Percentiles rank a stretch among this genome's conserved stretches.
Conservation (phyloP, 2,113 vertebrate genomes). For the Erpornis zantholeuca region DNA sequence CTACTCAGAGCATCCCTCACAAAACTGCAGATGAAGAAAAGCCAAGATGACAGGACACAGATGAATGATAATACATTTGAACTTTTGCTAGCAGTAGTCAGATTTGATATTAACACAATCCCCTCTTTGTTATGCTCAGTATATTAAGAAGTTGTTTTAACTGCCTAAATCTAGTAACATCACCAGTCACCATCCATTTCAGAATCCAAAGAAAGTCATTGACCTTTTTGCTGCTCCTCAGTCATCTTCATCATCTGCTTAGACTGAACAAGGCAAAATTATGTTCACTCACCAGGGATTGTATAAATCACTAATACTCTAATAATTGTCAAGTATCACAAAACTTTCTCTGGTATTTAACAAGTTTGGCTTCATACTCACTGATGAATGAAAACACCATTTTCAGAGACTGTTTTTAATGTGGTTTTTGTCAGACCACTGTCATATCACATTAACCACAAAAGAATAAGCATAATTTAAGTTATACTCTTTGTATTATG, state of each 20-base stretch:
- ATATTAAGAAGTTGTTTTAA: slow-evolving; percentile 46
- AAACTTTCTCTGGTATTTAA: background rate
- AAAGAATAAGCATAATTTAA: background rate
- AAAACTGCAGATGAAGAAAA: background rate
- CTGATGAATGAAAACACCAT: background rate
- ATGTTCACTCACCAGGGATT: background rate
- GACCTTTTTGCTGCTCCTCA: background rate
- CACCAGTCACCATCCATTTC: background rate
- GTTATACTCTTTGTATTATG: background rate
- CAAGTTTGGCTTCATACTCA: background rate
- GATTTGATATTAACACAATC: slow-evolving; percentile 20
- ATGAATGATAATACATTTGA: slow-evolving; percentile 18
- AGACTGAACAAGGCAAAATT: background rate
- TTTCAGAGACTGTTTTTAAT: background rate
- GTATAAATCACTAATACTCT: background rate
- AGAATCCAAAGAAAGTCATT: background rate
- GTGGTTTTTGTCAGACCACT: background rate
- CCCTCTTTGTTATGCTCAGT: background rate
- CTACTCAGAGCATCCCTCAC: background rate
- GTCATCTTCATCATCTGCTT: background rate
- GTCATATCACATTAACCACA: background rate
- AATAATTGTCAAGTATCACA: background rate
- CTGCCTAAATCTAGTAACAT: background rate
- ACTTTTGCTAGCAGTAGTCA: background rate
- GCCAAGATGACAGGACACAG: background rate